These are phyloP conservation scores for Diprion similis DNA, from an alignment of 1,140 invertebrate species.

Conservation along the genomic window DNA sequence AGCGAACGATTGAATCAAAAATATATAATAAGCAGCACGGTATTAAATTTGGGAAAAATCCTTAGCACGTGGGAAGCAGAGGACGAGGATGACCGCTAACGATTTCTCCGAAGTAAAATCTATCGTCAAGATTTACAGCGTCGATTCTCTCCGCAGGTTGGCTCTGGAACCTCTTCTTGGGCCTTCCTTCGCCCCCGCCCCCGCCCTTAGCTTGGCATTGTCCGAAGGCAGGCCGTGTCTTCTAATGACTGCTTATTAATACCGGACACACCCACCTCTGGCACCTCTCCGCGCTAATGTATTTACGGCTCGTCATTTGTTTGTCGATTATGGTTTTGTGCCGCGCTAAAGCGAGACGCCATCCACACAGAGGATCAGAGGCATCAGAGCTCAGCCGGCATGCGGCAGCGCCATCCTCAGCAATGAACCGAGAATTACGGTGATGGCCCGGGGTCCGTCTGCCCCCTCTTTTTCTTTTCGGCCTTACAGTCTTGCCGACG, in stretches of 20 bases:
- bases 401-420: not conserved
- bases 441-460: not conserved
- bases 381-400: not conserved
- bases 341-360: constrained; percentile 12
- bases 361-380: not conserved
- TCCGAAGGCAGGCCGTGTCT: constrained; percentile 26
- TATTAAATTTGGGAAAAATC: constrained; percentile 5
- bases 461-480: not conserved
- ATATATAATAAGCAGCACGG: too few species aligned
- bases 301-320: constrained; percentile 38
- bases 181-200: constrained; percentile 12
- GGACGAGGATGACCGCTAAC: not conserved
- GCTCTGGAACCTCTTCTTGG: not conserved
- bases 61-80: constrained; percentile 21
- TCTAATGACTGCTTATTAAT: constrained; percentile 44
- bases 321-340: constrained; percentile 24
- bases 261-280: constrained; percentile 37
- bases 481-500: not conserved
- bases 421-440: not conserved
- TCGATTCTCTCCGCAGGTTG: constrained; percentile 22
- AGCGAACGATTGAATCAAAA: too few species aligned
- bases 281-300: constrained; percentile 31
- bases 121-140: constrained; percentile 33
- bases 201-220: constrained; percentile 30
- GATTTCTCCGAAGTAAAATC: constrained; percentile 28